Conservation (phyloP, 1,140 invertebrate species). For the Drosophila rufa region DNA sequence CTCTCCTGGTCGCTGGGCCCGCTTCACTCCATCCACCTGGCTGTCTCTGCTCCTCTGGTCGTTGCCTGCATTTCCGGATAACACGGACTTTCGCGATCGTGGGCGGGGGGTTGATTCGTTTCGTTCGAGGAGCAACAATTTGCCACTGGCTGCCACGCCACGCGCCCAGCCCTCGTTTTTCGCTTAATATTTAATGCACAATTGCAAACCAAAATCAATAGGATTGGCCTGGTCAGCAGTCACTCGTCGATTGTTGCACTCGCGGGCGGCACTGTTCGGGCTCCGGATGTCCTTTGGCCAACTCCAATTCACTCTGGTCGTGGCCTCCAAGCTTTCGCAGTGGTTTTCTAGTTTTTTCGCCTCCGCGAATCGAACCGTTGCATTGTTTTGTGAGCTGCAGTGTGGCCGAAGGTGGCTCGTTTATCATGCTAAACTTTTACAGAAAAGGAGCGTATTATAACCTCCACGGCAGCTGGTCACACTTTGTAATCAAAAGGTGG, state of each 20-base stretch:
- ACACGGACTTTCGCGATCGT: slow-evolving; percentile 3
- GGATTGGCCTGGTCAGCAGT: slow-evolving; percentile 22
- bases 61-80: slow-evolving; percentile 31
- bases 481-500: not conserved
- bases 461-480: no score
- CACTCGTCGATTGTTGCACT: slow-evolving; percentile 1
- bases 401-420: not conserved
- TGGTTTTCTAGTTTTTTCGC: slow-evolving; percentile 46
- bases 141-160: slow-evolving; percentile 48
- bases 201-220: slow-evolving; percentile 73
- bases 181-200: slow-evolving; percentile 59
- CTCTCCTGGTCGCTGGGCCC: not conserved
- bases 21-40: slow-evolving; percentile 14
- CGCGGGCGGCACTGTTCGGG: not conserved
- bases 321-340: slow-evolving; percentile 33
- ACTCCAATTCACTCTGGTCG: not conserved
- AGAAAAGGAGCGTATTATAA: no score
- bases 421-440: no score
- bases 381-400: slow-evolving; percentile 39
- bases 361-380: slow-evolving; percentile 33
- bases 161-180: slow-evolving; percentile 36
- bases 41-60: slow-evolving; percentile 9
- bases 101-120: not conserved
- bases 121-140: slow-evolving; percentile 60
- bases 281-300: not conserved